Base-by-base conservation (phyloP, 2,797 vertebrate genomes). In the Tinamus major region DNA sequence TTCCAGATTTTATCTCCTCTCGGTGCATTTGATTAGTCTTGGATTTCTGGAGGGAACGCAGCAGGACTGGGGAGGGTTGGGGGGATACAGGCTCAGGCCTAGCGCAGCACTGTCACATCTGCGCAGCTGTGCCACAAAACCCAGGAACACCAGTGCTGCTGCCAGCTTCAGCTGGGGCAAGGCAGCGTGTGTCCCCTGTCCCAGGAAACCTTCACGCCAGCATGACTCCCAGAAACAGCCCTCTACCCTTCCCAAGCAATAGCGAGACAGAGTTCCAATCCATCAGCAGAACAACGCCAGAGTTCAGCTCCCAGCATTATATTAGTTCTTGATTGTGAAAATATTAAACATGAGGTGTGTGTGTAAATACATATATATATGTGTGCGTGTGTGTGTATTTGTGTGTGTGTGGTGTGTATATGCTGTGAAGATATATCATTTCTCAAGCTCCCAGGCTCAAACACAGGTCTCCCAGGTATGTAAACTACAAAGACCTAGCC, bases 1-100 rank as follows among this genome's bases (percentile, higher is more conserved):
- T 83, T 93, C 83, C 55, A 69, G 81, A 90, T 76, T 90, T 95
- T 89, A 89, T 91, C 72, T 94, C 62, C 21, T 90, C 35, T 78
- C 65, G 14, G 42, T 33, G 58, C 1, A 1, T 70, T 88, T 81
- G 53, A 92, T 64, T 92, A 82, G 82, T 85, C 56, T 83, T 78
- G 48, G n/a, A 61, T 91, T 87, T 89, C 58, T 72, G 70, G 69
- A 91, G 51, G 72, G 95, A 93, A 80, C 18, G 26, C 42, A 85
- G 48, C 37, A 92, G 77, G 51, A 13, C 24, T 49, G 48, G 12
- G 48, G 23, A 13, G n/a, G n/a, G 58, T 5, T 51, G 46, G 17
- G 27, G 94, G 46, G 6, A 42, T 49, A 48, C n/a, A 69, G 35
- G 8, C 63, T 81, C 63, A 64, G 24, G 75, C 26, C 37, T 19